These are phyloP conservation scores for Cotesia congregata DNA, from an alignment of 2,888 invertebrate genomes.

Conservation along the genomic window DNA sequence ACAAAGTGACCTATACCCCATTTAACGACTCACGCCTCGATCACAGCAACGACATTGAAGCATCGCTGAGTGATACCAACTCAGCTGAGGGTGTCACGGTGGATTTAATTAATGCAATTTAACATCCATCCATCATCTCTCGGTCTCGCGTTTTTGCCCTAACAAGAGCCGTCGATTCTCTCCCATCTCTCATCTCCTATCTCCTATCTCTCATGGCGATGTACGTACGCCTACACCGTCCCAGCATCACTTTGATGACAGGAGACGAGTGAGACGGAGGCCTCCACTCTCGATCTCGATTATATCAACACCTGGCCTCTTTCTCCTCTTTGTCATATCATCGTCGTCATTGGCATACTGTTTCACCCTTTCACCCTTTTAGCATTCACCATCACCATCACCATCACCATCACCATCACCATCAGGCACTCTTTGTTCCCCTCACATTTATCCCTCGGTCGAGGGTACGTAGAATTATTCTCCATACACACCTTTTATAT, in stretches of 20 bases:
- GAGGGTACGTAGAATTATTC: neutral
- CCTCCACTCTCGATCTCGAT: conserved; percentile 55
- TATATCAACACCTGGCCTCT: conserved; percentile 61
- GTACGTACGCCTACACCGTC: conserved; percentile 42
- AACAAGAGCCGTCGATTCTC: conserved; percentile 58
- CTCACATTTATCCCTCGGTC: conserved; percentile 31
- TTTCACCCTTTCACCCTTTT: conserved; percentile 9
- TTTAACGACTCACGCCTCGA: conserved; percentile 64
- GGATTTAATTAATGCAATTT: conserved; percentile 70
- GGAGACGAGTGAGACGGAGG: conserved; percentile 40
- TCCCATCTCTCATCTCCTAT: conserved; percentile 5
- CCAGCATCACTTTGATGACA: conserved; percentile 60
- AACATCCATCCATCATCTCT: conserved; percentile 69
- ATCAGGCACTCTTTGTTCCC: conserved; percentile 30
- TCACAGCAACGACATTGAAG: conserved; percentile 51
- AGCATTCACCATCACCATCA: neutral
- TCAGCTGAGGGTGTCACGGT: conserved; percentile 63
- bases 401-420: neutral
- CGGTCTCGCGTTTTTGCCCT: conserved; percentile 67
- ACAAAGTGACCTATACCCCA: conserved; percentile 66
- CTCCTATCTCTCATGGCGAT: conserved; percentile 6
- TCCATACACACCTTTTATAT: neutral
- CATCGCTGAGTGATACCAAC: conserved; percentile 35
- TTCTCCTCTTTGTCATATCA: neutral
- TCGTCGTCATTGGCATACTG: conserved; percentile 10